phyloP scores from a whole-genome alignment of 2,888 invertebrate genomes.

The Brachyopa scutellaris region DNA sequence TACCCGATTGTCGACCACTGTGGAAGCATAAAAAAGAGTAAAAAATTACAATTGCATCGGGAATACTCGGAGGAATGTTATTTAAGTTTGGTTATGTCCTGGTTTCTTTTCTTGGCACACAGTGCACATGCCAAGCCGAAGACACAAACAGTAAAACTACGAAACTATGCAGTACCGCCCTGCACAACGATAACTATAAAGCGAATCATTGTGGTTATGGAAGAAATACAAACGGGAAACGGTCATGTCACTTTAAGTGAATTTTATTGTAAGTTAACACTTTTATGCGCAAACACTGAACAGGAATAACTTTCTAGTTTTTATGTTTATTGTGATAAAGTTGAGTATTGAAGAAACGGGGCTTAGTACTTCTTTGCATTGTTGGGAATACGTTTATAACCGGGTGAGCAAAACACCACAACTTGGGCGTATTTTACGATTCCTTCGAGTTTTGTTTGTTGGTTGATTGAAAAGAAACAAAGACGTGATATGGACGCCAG shows the following conservation, averaged over 20 bases:
- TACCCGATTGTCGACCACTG: constrained; percentile 1
- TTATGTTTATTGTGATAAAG: constrained; percentile 46
- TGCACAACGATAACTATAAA: constrained; percentile 8
- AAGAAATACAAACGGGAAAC: constrained; percentile 50
- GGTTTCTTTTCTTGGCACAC: constrained; percentile 41
- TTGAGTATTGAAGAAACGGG: not conserved
- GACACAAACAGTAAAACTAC: constrained; percentile 8
- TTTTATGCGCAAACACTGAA: constrained; percentile 56
- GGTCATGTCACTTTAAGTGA: constrained; percentile 65
- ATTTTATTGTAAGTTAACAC: constrained; percentile 59
- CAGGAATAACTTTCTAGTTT: constrained; percentile 21
- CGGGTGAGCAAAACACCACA: too few relatives aligned
- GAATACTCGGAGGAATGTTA: constrained; percentile 54
- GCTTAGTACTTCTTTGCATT: not conserved
- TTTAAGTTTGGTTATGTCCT: constrained; percentile 56
- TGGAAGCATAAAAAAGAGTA: constrained; percentile 34
- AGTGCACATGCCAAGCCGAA: constrained; percentile 37
- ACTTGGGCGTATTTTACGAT: too few relatives aligned
- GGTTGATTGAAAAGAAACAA: too few relatives aligned
- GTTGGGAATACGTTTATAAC: not conserved
- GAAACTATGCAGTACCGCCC: constrained; percentile 30
- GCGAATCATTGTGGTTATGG: constrained; percentile 58
- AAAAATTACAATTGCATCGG: constrained; percentile 59
- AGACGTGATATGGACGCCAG: too few relatives aligned
- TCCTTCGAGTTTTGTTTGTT: too few relatives aligned